Evolutionary conservation across 2,797 vertebrate genomes (phyloP), one percentile per base, ranked within the genome.

Genomic region (Dendrocincla fuliginosa): DNA sequence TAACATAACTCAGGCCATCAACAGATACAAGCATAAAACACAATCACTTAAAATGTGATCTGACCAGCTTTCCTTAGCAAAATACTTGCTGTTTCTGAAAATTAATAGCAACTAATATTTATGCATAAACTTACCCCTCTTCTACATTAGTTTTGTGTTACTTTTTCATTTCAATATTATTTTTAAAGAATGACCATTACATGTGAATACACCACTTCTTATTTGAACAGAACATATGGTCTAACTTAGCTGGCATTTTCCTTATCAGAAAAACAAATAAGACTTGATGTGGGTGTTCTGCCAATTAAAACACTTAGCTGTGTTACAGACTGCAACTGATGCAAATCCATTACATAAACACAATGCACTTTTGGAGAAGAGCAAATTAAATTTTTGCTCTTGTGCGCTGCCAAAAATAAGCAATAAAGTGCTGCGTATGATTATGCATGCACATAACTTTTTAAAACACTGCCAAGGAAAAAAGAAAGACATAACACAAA

Each of bases 251-350:
- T 98, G 97, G 97, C 97, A 98, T 98, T 98, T 98, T 97, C 97
- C 96, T 97, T 98, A 98, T 98, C 97, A 96, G 95, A 98, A 97
- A 98, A 98, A 98, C 96, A 98, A 98, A 98, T 97, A 98, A 98
- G 96, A 96, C 96, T 98, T 97, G 94, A 96, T 93, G 97, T 98
- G 97, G 97, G 97, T 97, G 98, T 98, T 97, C 97, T 97, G 97
- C 97, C 98, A 98, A 98, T 98, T 98, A 98, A 98, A 98, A 97
- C 78, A 92, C 97, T 98, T 97, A 97, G 96, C 97, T 96, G 92
- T 91, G 96, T 96, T 97, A 97, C 96, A 97, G 96, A 93, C 97
- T 97, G 97, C 94, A 97, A 96, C 86, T 95, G 96, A 98, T 97
- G 96, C 92, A 97, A 97, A 98, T 97, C 96, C 96, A 98, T 98